phyloP scores from a whole-genome alignment of 2,797 vertebrate species.

The Sorex maritimensis region DNA sequence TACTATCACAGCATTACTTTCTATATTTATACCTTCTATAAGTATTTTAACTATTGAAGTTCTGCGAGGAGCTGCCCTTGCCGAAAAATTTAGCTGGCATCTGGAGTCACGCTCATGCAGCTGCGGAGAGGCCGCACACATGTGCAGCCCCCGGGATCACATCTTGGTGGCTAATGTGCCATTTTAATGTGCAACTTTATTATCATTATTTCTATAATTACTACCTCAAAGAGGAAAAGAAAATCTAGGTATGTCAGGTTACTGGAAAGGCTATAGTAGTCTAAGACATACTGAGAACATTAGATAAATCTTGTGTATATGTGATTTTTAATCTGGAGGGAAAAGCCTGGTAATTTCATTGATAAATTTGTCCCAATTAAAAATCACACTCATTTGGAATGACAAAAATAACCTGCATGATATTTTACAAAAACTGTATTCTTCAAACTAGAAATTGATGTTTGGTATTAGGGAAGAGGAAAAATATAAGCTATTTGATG shows the following conservation, averaged over 20 bases:
- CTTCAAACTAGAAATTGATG: slow-evolving; percentile 36
- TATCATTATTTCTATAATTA: slow-evolving; percentile 31
- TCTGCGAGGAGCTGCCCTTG: too few species aligned
- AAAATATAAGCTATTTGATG: background rate
- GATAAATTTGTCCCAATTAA: slow-evolving; percentile 23
- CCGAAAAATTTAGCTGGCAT: too few species aligned
- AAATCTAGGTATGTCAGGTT: background rate
- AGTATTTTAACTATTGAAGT: too few species aligned
- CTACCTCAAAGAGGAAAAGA: slow-evolving; percentile 1
- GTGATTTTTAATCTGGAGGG: slow-evolving; percentile 44
- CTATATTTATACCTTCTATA: too few species aligned
- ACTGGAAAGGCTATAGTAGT: slow-evolving; percentile 1
- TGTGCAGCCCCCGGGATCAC: too few species aligned
- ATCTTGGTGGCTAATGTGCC: background rate
- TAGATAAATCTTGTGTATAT: slow-evolving; percentile 24
- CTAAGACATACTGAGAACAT: background rate
- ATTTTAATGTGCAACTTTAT: background rate
- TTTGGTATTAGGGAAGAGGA: background rate
- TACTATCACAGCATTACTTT: too few species aligned
- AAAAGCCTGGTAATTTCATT: background rate
- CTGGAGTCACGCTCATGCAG: too few species aligned
- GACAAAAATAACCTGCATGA: background rate
- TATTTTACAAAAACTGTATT: slow-evolving; percentile 30
- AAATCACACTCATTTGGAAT: slow-evolving; percentile 46
- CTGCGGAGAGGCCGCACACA: too few species aligned